Evolutionary conservation across 2,888 invertebrate species (phyloP), one percentile per base, ranked within the genome.

Genomic region (Strigamia crassipes): DNA sequence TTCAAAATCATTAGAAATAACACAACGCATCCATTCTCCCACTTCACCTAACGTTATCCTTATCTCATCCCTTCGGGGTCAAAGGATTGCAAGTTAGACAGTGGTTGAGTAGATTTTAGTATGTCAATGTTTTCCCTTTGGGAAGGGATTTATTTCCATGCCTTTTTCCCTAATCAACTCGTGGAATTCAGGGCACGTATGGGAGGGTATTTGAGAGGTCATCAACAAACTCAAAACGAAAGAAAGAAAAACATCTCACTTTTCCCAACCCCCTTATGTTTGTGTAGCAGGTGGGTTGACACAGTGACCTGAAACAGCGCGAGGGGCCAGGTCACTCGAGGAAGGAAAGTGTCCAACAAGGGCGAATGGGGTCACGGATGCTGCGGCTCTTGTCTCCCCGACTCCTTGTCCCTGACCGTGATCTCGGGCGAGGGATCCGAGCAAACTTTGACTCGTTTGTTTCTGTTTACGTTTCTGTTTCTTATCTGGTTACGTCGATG

Each of bases 351-450:
- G 61, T 61, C 61, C 61, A 18, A 18, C 61, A 61, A 61, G 61
- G 61, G 61, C 18, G 61, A 61, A 61, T 61, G 61, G 61, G 61
- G 61, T 61, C 61, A 61, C 18, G 34, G 34, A 34, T 61, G 61
- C 61, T 18, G 23, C 10, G 61, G 10, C 15, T 61, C 18, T 61
- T n/a, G n/a, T n/a, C n/a, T n/a, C n/a, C n/a, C n/a, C n/a, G n/a
- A n/a, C n/a, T n/a, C n/a, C n/a, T n/a, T n/a, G 61, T 61, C 61
- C 61, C 61, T 61, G 61, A 61, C 61, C 61, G 61, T 61, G 42
- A 46, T 46, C 42, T 15, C 15, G 10, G 4, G 42, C 42, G 42
- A 46, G 42, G 42, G n/a, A 46, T 46, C 34, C 4, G 5, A 46
- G 12, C 4, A n/a, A 18, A 5, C 9, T 18, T 21, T 61, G 18